These are phyloP conservation scores for Alloscopus bannaensis DNA, from an alignment of 2,888 invertebrate genomes.

Conservation along the genomic window DNA sequence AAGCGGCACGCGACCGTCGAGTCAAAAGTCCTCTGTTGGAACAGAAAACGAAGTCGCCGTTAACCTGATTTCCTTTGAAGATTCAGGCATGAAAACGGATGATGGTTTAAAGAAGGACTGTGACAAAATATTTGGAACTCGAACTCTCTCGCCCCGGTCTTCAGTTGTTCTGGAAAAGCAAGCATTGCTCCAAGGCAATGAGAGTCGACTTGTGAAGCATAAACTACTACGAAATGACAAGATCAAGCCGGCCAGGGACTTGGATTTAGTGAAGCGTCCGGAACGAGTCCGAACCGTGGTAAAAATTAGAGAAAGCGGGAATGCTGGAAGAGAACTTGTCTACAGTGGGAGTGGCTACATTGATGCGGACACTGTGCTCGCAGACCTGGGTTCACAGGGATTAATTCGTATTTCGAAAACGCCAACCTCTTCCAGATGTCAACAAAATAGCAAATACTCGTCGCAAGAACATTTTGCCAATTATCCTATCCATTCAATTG, in stretches of 20 bases:
- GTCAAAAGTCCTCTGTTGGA: not conserved
- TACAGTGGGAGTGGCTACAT: conserved; percentile 44
- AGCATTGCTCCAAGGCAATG: not conserved
- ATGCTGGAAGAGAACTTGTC: conserved; percentile 25
- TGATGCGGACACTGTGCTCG: conserved; percentile 24
- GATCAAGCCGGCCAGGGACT: conserved; percentile 28
- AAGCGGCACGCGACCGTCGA: not conserved
- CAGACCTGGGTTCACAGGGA: conserved; percentile 34
- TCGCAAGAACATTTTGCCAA: not conserved
- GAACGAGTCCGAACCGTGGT: conserved; percentile 44
- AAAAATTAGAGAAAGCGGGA: conserved; percentile 25
- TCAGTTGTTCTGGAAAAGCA: not conserved
- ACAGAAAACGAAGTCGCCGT: not conserved
- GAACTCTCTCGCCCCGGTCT: not conserved
- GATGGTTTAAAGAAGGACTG: conserved; percentile 29
- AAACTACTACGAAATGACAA: conserved; percentile 7
- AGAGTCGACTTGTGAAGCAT: conserved; percentile 2
- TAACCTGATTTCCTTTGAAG: not conserved
- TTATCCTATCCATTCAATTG: not conserved
- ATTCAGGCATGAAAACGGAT: not conserved
- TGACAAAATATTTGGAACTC: conserved; percentile 37
- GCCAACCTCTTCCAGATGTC: not conserved
- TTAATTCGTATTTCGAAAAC: conserved; percentile 24
- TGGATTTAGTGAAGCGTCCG: conserved; percentile 29
- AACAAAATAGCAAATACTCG: not conserved